Conservation (phyloP, 2,113 vertebrate species). For the Callithrix jacchus region DNA sequence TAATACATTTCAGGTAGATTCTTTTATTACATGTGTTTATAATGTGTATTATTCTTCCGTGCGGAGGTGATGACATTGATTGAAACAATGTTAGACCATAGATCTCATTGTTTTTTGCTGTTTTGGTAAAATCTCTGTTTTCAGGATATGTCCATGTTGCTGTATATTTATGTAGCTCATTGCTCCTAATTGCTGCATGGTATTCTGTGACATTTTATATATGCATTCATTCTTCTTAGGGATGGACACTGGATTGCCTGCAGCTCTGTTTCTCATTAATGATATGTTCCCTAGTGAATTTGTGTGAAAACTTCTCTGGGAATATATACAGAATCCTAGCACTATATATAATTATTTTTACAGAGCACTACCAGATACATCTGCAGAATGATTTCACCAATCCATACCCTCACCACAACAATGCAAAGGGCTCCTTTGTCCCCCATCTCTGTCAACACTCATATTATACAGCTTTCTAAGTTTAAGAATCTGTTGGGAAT, state of each 20-base stretch:
- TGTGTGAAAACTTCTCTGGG: not conserved
- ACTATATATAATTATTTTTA: not conserved
- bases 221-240: not conserved
- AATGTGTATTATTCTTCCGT: not conserved
- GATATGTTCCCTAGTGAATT: not conserved
- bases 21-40: not conserved
- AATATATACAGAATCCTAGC: not conserved
- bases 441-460: no score
- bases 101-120: not conserved
- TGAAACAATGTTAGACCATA: not conserved
- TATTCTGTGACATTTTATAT: not conserved
- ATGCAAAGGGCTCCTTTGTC: not conserved
- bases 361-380: not conserved
- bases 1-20: not conserved
- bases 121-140: not conserved
- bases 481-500: not conserved
- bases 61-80: not conserved
- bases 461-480: not conserved
- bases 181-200: not conserved
- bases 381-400: not conserved
- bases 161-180: not conserved
- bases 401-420: no score
- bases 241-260: not conserved
- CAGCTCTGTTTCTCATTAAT: not conserved
- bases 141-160: not conserved